Conservation (phyloP, 2,113 vertebrate genomes). For the Neolamprologus sp. region DNA sequence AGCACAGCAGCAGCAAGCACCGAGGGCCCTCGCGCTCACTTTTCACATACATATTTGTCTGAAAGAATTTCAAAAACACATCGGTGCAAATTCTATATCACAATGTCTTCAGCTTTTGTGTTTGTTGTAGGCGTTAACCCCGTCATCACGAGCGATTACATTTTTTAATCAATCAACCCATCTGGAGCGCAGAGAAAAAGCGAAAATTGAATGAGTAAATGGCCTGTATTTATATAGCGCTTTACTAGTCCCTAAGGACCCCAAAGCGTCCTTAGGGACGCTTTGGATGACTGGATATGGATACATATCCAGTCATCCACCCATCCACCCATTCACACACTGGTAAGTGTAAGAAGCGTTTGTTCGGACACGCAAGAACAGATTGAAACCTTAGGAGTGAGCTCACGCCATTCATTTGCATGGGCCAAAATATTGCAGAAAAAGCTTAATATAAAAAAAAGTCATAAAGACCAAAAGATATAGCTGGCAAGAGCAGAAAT, state of each 20-base stretch:
- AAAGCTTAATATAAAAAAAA: neutral
- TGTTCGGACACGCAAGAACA: neutral
- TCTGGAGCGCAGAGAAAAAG: neutral
- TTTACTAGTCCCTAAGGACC: too few species aligned
- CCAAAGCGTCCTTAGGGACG: too few species aligned
- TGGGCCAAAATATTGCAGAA: neutral
- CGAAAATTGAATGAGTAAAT: neutral
- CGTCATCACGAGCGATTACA: neutral
- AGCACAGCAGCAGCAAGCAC: neutral
- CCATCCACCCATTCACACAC: too few species aligned
- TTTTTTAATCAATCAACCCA: neutral
- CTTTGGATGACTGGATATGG: too few species aligned
- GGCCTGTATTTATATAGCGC: too few species aligned
- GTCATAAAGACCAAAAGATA: neutral
- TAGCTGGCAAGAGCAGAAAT: neutral
- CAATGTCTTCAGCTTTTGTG: neutral
- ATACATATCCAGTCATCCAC: too few species aligned
- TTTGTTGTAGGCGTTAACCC: neutral
- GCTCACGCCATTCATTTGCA: neutral
- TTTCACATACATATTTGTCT: neutral
- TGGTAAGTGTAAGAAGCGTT: neutral
- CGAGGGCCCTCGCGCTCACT: neutral
- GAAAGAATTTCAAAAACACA: neutral
- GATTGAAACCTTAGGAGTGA: neutral
- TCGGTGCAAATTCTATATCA: neutral